Conservation (phyloP, 2,113 vertebrate species). For the Calidris pygmaea region DNA sequence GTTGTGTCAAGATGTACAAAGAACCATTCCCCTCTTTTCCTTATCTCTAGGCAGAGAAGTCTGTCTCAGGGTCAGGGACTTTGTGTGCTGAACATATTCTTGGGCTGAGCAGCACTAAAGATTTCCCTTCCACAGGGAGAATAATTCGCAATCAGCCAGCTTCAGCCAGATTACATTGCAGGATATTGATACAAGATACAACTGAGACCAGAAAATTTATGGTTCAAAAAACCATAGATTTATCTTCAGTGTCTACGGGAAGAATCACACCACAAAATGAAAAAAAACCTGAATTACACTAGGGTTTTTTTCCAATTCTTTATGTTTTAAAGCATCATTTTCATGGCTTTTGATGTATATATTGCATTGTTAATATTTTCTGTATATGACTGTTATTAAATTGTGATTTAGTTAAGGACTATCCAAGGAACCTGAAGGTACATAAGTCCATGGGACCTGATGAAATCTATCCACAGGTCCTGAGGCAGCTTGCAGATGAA, state of each 20-base stretch:
- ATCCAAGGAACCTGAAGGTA: too few species aligned
- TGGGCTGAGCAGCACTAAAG: background rate
- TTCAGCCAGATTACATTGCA: background rate
- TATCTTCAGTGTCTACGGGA: background rate
- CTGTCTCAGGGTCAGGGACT: background rate
- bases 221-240: rapidly evolving
- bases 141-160: background rate
- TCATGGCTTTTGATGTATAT: background rate
- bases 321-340: background rate
- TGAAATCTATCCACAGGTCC: too few species aligned
- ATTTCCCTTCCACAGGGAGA: background rate
- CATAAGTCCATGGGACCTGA: too few species aligned
- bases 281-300: background rate
- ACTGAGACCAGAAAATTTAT: background rate
- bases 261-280: background rate
- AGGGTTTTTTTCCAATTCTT: rapidly evolving
- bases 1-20: background rate
- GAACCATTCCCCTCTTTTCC: background rate
- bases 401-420: background rate
- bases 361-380: background rate
- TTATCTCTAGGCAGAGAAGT: background rate
- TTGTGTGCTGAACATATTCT: background rate
- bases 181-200: background rate
- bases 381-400: background rate
- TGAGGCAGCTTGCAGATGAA: too few species aligned